phyloP scores from a whole-genome alignment of 2,113 vertebrate genomes.

The Eurypyga helias region DNA sequence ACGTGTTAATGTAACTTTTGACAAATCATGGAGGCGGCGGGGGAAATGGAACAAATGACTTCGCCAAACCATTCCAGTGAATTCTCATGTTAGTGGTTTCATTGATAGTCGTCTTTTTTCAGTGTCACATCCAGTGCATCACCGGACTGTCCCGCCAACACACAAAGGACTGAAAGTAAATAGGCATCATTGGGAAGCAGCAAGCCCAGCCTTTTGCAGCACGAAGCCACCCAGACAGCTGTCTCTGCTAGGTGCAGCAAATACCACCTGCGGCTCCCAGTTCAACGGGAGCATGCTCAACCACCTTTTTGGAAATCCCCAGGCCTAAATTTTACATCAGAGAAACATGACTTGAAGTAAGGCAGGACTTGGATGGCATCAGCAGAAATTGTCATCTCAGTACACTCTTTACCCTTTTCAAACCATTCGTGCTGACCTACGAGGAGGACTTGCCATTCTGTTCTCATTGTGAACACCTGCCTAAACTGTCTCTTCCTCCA shows the following conservation, averaged over 20 bases:
- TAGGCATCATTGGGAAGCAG: fast-evolving
- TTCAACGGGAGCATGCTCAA: neutral
- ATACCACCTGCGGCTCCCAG: neutral
- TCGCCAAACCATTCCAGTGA: neutral
- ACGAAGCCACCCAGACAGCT: neutral
- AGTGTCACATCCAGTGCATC: neutral
- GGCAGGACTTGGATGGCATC: neutral
- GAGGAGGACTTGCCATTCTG: neutral
- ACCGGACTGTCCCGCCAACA: neutral
- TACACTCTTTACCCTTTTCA: neutral
- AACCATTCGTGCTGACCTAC: neutral
- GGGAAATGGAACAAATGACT: neutral
- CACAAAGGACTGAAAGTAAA: neutral
- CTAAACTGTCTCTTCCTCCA: neutral
- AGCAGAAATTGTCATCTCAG: neutral
- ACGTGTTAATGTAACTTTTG: neutral
- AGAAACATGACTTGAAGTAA: neutral
- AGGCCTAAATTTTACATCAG: neutral
- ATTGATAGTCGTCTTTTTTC: neutral
- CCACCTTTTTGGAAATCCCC: neutral
- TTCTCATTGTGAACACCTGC: neutral
- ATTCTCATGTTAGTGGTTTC: neutral
- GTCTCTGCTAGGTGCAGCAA: neutral
- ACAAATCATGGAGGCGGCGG: neutral
- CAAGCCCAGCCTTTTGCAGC: neutral